Base-by-base conservation (phyloP, 2,888 invertebrate species). In the Colostygia pectinataria region DNA sequence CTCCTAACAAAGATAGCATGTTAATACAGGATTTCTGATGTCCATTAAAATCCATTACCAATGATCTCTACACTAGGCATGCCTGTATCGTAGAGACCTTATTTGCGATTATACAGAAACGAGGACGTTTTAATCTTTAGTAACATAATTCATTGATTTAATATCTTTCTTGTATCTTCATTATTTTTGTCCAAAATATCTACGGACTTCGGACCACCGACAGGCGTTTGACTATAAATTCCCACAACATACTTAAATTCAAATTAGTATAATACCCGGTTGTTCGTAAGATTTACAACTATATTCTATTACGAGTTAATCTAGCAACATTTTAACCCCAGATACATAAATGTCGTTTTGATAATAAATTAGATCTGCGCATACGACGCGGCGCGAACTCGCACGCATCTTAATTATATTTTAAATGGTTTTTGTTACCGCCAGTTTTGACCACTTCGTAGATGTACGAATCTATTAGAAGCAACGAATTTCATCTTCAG, bases 371-470 rank as follows among this genome's bases (percentile, higher is more conserved):
- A 41, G 41, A 9, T 0, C 6, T 27, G 49, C 13, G 40, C 38
- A 44, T 38, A 46, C 53, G 57, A 51, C 54, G 49, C 63, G 68
- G 74, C 65, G 75, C 62, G 63, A 73, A 68, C 64, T 70, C 62
- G 62, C 65, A 60, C 74, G 69, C 69, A 65, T 74, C 72, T 79
- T 79, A 80, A 79, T 80, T 77, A 75, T 77, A 75, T 72, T 71
- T n/a, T 66, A 77, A 71, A 72, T 68, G 68, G 71, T 70, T 66
- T 20, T 33, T 68, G 57, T 63, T 65, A 65, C 68, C 62, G 4
- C 57, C 55, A 55, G 56, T 55, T 54, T 50, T 36, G 57, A 63
- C 61, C 55, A 50, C 38, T 36, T 43, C 32, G 37, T 57, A 59
- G 64, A 37, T 15, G 13, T 15, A 3, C 15, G 4, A 15, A 4